phyloP scores from a whole-genome alignment of 2,888 invertebrate species.

The Heliconius hortense region DNA sequence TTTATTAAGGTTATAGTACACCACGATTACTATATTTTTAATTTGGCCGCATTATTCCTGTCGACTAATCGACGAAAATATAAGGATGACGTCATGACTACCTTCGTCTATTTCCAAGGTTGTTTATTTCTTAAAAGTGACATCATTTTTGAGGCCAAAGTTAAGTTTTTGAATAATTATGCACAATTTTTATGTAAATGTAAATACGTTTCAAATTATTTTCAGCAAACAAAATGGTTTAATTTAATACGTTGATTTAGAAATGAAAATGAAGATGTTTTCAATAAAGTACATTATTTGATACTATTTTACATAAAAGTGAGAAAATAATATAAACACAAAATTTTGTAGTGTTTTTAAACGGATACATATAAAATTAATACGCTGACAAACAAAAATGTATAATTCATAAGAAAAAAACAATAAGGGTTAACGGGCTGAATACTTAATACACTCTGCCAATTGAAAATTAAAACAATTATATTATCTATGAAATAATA shows the following conservation, averaged over 20 bases:
- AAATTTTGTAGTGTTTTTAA: too few relatives aligned
- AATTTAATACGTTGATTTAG: neutral
- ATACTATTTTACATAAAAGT: neutral
- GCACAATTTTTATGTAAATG: slow-evolving; percentile 17
- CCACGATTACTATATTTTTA: slow-evolving; percentile 32
- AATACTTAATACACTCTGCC: neutral
- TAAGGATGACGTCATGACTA: slow-evolving; percentile 59
- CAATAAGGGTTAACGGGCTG: neutral
- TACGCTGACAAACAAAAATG: neutral
- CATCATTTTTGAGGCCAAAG: slow-evolving; percentile 46
- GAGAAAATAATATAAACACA: neutral
- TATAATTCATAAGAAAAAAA: neutral
- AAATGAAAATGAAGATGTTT: neutral
- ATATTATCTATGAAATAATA: neutral
- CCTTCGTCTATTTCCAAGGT: slow-evolving; percentile 55
- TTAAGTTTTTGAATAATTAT: slow-evolving; percentile 26
- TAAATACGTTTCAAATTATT: neutral
- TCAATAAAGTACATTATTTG: neutral
- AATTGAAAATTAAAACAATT: neutral
- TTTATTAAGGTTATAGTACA: neutral
- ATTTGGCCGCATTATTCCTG: slow-evolving; percentile 44
- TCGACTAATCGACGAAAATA: slow-evolving; percentile 67
- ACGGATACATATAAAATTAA: too few relatives aligned
- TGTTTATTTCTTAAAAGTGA: slow-evolving; percentile 51
- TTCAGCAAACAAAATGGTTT: neutral